These are phyloP conservation scores for Remorina albescens DNA, from an alignment of 2,797 vertebrate species.

Conservation along the genomic window DNA sequence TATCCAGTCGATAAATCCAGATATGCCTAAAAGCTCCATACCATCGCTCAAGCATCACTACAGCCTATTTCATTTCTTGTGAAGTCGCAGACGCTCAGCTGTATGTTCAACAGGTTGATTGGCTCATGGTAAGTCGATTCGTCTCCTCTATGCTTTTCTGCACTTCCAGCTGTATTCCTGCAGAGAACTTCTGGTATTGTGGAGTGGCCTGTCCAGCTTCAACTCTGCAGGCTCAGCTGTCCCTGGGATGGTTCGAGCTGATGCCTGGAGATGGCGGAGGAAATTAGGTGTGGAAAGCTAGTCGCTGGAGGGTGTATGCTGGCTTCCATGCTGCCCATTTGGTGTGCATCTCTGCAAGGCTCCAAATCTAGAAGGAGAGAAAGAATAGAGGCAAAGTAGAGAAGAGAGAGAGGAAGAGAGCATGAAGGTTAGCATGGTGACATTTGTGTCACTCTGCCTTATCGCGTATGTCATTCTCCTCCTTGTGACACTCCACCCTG, in stretches of 20 bases:
- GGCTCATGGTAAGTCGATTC: constrained; percentile 46
- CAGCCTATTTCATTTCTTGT: constrained; percentile 62
- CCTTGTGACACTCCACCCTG: constrained; percentile 71
- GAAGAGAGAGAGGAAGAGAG: constrained; percentile 56
- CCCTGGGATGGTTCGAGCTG: constrained; percentile 34
- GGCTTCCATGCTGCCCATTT: constrained; percentile 64
- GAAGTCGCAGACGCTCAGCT: constrained; percentile 49
- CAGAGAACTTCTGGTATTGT: constrained; percentile 14
- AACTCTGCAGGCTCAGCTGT: constrained; percentile 40
- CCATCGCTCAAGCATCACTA: constrained; percentile 72
- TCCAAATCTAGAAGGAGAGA: constrained; percentile 57
- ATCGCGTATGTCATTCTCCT: constrained; percentile 77
- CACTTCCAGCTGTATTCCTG: constrained; percentile 19
- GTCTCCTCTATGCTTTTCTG: constrained; percentile 47
- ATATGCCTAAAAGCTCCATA: constrained; percentile 63
- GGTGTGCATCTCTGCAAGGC: constrained; percentile 56
- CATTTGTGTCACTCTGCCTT: constrained; percentile 83
- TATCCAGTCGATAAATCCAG: constrained; percentile 76
- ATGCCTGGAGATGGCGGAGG: constrained; percentile 52
- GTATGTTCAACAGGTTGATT: constrained; percentile 57
- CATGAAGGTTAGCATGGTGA: constrained; percentile 79
- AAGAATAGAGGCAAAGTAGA: constrained; percentile 55
- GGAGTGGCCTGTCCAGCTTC: constrained; percentile 35
- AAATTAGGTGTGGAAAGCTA: constrained; percentile 53
- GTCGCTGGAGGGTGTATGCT: constrained; percentile 46